These are phyloP conservation scores for Philopedon plagiatum DNA, from an alignment of 2,888 invertebrate genomes.

Conservation along the genomic window DNA sequence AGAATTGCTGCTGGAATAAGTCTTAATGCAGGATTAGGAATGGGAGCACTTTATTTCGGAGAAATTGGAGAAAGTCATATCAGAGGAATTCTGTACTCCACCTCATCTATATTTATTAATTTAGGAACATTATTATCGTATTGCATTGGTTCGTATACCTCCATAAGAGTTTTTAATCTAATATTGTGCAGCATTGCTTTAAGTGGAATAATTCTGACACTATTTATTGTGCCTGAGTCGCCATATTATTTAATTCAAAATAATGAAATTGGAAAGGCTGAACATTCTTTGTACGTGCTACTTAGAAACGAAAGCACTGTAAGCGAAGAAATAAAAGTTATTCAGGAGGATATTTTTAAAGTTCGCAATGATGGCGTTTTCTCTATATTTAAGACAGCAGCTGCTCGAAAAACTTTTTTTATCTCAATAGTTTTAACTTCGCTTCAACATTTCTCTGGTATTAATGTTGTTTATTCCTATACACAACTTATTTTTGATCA, in stretches of 20 bases:
- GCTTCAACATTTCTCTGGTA: conserved; percentile 84
- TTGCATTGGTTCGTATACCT: conserved; percentile 41
- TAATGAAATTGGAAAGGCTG: conserved; percentile 24
- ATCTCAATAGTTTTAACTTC: conserved; percentile 83
- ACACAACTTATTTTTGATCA: conserved; percentile 79
- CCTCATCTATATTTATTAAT: conserved; percentile 35
- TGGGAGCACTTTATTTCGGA: conserved; percentile 85
- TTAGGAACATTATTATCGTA: conserved; percentile 36
- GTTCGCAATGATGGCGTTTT: conserved; percentile 37
- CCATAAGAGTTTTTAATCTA: conserved; percentile 37
- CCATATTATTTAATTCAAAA: conserved; percentile 39
- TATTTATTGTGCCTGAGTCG: conserved; percentile 31
- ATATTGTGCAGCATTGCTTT: conserved; percentile 32
- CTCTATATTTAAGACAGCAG: conserved; percentile 39
- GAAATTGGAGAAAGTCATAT: conserved; percentile 84
- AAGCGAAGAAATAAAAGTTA: conserved; percentile 39
- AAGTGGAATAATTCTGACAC: conserved; percentile 23
- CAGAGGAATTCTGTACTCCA: conserved; percentile 82
- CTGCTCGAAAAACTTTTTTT: conserved; percentile 72
- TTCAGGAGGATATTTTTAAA: conserved; percentile 25
- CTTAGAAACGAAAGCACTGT: conserved; percentile 35
- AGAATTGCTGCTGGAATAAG: conserved; percentile 75
- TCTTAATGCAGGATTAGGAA: conserved; percentile 77
- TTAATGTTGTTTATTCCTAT: conserved; percentile 85
- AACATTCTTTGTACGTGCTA: neutral